Conservation (phyloP, 2,797 vertebrate species). For the Gadopsis bispinosus region DNA sequence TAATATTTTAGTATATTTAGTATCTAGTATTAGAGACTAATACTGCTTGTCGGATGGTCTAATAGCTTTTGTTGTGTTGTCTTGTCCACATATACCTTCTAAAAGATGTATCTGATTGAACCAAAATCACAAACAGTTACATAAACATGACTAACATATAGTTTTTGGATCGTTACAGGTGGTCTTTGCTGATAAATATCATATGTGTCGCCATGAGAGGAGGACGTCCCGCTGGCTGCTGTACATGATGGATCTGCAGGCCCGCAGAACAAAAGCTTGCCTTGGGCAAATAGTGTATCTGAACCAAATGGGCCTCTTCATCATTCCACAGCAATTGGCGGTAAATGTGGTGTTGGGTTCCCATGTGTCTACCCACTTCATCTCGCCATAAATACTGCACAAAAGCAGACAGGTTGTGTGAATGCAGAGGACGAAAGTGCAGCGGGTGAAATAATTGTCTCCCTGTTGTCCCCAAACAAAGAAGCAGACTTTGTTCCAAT, state of each 20-base stretch:
- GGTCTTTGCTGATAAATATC: constrained; percentile 24
- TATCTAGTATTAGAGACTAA: not conserved
- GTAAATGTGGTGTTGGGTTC: constrained; percentile 84
- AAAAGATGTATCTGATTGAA: not conserved
- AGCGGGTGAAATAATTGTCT: constrained; percentile 23
- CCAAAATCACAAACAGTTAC: not conserved
- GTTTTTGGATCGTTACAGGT: constrained; percentile 8
- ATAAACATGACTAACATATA: constrained; percentile 6
- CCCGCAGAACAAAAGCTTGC: constrained; percentile 60
- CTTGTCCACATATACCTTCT: too few relatives aligned
- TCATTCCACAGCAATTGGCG: constrained; percentile 79
- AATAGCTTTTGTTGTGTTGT: not conserved
- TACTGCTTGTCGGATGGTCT: not conserved
- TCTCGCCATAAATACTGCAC: constrained; percentile 76
- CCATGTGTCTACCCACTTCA: constrained; percentile 66
- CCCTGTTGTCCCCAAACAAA: constrained; percentile 62
- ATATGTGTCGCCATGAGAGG: not conserved
- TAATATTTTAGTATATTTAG: not conserved
- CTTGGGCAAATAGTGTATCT: constrained; percentile 65
- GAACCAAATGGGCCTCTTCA: constrained; percentile 82
- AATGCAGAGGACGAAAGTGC: not conserved
- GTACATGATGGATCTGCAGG: constrained; percentile 66
- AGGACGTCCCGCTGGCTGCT: constrained; percentile 29
- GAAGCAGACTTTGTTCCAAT: constrained; percentile 82
- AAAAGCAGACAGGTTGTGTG: constrained; percentile 69